phyloP scores from a whole-genome alignment of 2,797 vertebrate genomes.

The Pangasius mekongensis region DNA sequence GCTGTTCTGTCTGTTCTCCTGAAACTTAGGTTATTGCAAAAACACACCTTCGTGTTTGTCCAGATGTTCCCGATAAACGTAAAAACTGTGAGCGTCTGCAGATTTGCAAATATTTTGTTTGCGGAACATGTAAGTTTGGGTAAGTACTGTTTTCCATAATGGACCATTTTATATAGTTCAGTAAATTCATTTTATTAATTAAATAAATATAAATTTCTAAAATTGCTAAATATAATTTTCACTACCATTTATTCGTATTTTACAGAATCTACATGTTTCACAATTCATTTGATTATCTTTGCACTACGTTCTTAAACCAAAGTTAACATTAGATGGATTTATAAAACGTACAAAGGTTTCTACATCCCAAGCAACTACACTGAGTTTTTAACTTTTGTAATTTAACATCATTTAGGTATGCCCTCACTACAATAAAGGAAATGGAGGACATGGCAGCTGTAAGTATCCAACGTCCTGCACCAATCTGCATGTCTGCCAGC shows the following conservation, averaged over 20 bases:
- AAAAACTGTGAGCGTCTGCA: conserved; percentile 3
- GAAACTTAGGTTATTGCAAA: background rate
- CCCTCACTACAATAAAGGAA: conserved; percentile 81
- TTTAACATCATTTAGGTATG: conserved; percentile 75
- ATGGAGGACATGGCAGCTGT: conserved; percentile 71
- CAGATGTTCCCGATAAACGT: background rate
- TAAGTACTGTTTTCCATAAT: background rate
- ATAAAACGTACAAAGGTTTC: background rate
- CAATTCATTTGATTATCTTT: background rate
- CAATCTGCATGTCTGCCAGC: conserved; percentile 86
- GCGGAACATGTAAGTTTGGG: conserved; percentile 8
- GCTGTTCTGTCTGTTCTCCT: background rate
- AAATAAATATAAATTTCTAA: too few species aligned
- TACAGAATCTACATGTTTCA: background rate
- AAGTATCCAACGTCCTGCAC: conserved; percentile 71
- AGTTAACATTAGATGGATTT: background rate
- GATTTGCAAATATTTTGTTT: background rate
- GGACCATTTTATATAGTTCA: background rate
- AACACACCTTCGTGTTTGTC: background rate
- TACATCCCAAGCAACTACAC: background rate
- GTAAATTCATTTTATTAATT: background rate
- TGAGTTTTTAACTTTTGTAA: background rate
- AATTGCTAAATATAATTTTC: background rate
- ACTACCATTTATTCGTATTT: background rate
- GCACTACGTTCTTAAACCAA: too few species aligned